These are phyloP conservation scores for Hemicordylus capensis DNA, from an alignment of 2,113 vertebrate species.

Conservation along the genomic window DNA sequence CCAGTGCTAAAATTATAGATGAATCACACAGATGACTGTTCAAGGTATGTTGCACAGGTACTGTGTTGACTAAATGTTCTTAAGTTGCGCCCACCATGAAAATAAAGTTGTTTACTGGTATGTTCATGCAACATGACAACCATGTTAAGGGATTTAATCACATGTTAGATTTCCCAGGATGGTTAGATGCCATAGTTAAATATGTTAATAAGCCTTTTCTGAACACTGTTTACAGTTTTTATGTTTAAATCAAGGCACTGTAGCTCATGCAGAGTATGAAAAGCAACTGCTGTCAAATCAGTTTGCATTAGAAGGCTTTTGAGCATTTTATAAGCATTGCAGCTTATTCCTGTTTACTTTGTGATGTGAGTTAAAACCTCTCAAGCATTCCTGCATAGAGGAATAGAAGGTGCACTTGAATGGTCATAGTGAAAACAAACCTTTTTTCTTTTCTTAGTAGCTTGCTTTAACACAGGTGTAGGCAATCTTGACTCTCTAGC, in stretches of 20 bases:
- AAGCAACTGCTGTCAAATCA: slow-evolving; percentile 18
- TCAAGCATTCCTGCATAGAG: not conserved
- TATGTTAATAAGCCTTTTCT: slow-evolving; percentile 8
- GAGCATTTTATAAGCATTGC: slow-evolving; percentile 13
- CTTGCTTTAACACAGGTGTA: not conserved
- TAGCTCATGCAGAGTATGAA: slow-evolving; percentile 18
- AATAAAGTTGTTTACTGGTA: slow-evolving; percentile 23
- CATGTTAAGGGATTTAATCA: slow-evolving; percentile 41
- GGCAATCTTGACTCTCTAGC: too few relatives aligned
- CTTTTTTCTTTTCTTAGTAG: not conserved
- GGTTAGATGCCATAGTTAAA: slow-evolving; percentile 9
- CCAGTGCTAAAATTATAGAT: not conserved
- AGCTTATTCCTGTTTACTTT: slow-evolving; percentile 11
- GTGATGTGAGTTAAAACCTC: not conserved
- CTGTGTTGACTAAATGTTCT: not conserved
- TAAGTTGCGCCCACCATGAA: not conserved
- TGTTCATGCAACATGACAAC: slow-evolving; percentile 8
- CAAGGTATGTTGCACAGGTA: not conserved
- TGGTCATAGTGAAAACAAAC: not conserved
- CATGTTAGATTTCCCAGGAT: slow-evolving; percentile 41
- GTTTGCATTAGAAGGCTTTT: slow-evolving; percentile 21
- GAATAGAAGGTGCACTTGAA: not conserved
- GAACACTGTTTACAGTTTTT: slow-evolving; percentile 15
- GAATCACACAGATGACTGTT: not conserved
- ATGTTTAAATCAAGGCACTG: slow-evolving; percentile 13